phyloP scores from a whole-genome alignment of 1,140 invertebrate genomes.

The Sesamia nonagrioides region DNA sequence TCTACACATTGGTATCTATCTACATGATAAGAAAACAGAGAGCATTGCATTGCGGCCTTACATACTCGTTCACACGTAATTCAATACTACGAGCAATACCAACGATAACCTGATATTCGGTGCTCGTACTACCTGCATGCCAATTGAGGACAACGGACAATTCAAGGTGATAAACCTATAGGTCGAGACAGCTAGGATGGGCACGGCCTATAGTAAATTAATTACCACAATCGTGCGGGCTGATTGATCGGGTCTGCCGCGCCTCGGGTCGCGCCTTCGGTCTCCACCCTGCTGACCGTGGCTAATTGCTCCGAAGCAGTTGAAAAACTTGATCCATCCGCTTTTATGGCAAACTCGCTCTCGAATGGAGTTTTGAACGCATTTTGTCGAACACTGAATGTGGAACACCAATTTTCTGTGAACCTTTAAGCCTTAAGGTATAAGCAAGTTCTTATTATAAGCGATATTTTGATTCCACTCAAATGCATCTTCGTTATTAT shows the following conservation, averaged over 20 bases:
- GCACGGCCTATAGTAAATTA: constrained; percentile 66
- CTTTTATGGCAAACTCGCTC: constrained; percentile 51
- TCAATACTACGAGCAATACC: constrained; percentile 27
- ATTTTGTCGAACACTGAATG: constrained; percentile 52
- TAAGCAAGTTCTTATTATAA: neutral
- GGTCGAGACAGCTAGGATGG: constrained; percentile 43
- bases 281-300: constrained; percentile 62
- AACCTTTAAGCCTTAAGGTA: neutral
- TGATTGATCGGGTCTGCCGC: constrained; percentile 70
- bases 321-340: constrained; percentile 68
- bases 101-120: constrained; percentile 30
- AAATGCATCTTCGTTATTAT: neutral
- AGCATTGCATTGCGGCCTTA: neutral
- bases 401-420: constrained; percentile 22
- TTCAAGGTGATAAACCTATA: constrained; percentile 38
- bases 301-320: constrained; percentile 66
- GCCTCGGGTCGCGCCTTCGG: constrained; percentile 63
- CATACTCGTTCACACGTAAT: constrained; percentile 22
- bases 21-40: constrained; percentile 9
- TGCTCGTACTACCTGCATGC: constrained; percentile 36
- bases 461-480: neutral
- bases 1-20: neutral
- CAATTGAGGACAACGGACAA: constrained; percentile 54
- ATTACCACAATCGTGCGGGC: constrained; percentile 67
- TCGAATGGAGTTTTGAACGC: constrained; percentile 53